These are phyloP conservation scores for Turnix velox DNA, from an alignment of 2,113 vertebrate genomes.

Conservation along the genomic window DNA sequence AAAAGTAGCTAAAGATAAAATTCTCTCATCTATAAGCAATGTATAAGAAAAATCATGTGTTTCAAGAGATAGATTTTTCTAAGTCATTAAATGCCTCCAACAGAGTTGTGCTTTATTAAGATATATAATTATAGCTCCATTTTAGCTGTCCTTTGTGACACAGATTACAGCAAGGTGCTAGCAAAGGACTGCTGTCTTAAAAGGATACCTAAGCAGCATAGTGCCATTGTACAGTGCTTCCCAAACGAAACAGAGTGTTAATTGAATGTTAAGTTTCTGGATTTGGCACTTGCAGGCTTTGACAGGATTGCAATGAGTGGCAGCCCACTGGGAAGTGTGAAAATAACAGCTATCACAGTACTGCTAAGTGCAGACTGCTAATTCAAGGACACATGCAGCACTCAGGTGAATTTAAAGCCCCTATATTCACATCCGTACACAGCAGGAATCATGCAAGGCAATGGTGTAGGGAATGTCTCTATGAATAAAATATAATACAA, in stretches of 20 bases:
- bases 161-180: background rate
- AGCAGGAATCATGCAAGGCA: slow-evolving; percentile 34
- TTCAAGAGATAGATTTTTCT: background rate
- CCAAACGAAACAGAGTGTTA: slow-evolving; percentile 11
- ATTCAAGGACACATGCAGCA: slow-evolving; percentile 42
- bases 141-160: background rate
- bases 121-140: background rate
- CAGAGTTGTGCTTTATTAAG: background rate
- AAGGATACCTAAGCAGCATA: background rate
- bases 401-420: slow-evolving; percentile 59
- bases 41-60: background rate
- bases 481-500: slow-evolving; percentile 59
- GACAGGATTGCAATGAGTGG: background rate
- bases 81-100: background rate
- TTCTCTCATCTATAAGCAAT: background rate
- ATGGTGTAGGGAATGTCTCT: background rate
- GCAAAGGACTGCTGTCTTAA: background rate
- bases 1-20: background rate
- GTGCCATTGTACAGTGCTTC: background rate
- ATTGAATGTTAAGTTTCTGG: slow-evolving; percentile 28
- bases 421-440: background rate
- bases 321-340: background rate
- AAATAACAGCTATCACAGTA: background rate
- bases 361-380: background rate
- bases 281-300: background rate